Evolutionary conservation across 2,113 vertebrate genomes (phyloP).

Genomic region (Tragulus kanchil): DNA sequence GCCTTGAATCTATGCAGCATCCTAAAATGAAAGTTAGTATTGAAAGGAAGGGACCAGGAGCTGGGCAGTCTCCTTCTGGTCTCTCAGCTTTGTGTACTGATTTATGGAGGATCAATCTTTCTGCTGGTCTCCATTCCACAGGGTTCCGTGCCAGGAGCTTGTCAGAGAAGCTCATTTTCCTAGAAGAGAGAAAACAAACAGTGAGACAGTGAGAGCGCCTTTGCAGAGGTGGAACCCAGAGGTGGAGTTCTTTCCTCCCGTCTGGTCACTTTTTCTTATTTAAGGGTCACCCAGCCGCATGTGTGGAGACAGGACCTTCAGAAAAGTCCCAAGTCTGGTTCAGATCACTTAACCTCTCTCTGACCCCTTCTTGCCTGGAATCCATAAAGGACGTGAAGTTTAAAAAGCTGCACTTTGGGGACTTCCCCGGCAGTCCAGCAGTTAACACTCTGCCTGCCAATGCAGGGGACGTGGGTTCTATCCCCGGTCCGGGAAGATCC

Average conservation of each 20-base stretch:
- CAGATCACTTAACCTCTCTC: too few relatives aligned
- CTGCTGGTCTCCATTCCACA: neutral
- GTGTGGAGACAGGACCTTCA: accelerated
- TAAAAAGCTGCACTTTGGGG: neutral
- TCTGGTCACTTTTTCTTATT: neutral
- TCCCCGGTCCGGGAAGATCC: neutral
- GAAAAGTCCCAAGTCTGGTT: neutral
- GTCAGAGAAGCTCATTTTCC: constrained; percentile 2
- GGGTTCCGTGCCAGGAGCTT: constrained; percentile 58
- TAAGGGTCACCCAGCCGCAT: neutral
- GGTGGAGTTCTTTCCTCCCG: neutral
- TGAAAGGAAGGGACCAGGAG: neutral
- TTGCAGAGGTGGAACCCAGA: neutral
- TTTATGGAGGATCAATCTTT: constrained; percentile 64
- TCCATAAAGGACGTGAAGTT: neutral
- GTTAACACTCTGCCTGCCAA: neutral
- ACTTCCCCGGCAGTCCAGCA: neutral
- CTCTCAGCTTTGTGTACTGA: constrained; percentile 50
- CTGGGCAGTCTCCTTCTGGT: neutral
- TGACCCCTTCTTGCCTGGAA: neutral
- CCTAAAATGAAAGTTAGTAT: neutral
- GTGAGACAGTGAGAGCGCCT: too few relatives aligned
- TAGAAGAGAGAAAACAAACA: neutral
- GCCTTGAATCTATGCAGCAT: neutral
- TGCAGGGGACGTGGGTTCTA: neutral